These are phyloP conservation scores for Argyresthia albistria DNA, from an alignment of 2,888 invertebrate genomes.

Conservation along the genomic window DNA sequence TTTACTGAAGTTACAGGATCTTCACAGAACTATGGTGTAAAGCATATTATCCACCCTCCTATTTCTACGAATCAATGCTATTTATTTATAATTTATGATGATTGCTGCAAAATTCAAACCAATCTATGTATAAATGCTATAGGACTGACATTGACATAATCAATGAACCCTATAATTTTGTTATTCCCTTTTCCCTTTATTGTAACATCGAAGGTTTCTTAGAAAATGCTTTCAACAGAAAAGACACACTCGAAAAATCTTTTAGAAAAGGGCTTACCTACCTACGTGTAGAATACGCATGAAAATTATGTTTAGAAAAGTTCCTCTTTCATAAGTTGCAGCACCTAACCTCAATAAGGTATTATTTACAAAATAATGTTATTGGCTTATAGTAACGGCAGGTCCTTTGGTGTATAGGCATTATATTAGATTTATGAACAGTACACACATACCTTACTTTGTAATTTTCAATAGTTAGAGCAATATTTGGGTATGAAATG, in stretches of 20 bases:
- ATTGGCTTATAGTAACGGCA: too few species aligned
- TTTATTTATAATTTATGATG: too few species aligned
- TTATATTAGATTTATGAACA: too few species aligned
- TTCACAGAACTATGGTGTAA: neutral
- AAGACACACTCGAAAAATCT: too few species aligned
- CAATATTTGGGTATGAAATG: slow-evolving; percentile 55
- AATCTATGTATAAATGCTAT: too few species aligned
- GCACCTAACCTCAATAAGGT: slow-evolving; percentile 64
- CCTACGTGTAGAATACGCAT: neutral
- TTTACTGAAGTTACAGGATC: neutral
- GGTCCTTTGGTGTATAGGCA: too few species aligned
- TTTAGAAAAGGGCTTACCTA: too few species aligned
- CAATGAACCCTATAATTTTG: neutral
- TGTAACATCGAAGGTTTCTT: too few species aligned
- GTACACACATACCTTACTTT: too few species aligned
- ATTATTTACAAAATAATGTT: slow-evolving; percentile 34
- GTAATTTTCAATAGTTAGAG: neutral
- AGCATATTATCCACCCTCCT: neutral
- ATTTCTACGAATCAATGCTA: too few species aligned
- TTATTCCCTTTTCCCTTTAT: neutral
- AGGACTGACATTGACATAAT: neutral
- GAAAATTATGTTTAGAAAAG: neutral
- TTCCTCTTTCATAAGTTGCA: slow-evolving; percentile 20
- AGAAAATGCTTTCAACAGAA: too few species aligned
- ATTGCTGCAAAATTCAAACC: too few species aligned